phyloP scores from a whole-genome alignment of 2,113 vertebrate species.

The Ahaetulla prasina region DNA sequence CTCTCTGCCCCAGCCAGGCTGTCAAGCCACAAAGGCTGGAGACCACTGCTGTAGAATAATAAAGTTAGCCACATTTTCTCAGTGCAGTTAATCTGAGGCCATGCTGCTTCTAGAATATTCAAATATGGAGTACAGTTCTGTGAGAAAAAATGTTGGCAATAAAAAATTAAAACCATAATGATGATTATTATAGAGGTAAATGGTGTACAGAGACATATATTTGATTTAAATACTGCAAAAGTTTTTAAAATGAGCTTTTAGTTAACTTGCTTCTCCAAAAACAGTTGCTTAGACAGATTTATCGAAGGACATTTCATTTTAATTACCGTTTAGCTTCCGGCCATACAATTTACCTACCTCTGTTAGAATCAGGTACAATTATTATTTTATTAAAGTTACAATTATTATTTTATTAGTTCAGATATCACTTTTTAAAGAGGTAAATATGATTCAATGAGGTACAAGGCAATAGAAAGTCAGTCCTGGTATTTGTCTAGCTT shows the following conservation, averaged over 20 bases:
- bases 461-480: slow-evolving; percentile 8
- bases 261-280: accelerated
- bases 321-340: neutral
- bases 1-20: neutral
- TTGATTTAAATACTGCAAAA: neutral
- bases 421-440: neutral
- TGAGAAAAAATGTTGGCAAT: neutral
- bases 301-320: neutral
- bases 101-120: neutral
- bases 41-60: neutral
- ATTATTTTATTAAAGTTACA: slow-evolving; percentile 16
- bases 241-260: neutral
- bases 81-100: neutral
- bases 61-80: neutral
- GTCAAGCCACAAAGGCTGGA: neutral
- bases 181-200: neutral
- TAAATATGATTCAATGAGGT: neutral
- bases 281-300: neutral
- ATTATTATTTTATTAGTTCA: neutral
- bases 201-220: neutral
- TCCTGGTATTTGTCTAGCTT: neutral
- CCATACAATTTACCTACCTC: neutral
- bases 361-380: slow-evolving; percentile 1
- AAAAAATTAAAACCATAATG: neutral
- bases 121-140: neutral